A percentile compares a stretch with the other conserved stretches of the same genome.
phyloP scores from a whole-genome alignment of 1,140 invertebrate species.

The Diuraphis noxia region DNA sequence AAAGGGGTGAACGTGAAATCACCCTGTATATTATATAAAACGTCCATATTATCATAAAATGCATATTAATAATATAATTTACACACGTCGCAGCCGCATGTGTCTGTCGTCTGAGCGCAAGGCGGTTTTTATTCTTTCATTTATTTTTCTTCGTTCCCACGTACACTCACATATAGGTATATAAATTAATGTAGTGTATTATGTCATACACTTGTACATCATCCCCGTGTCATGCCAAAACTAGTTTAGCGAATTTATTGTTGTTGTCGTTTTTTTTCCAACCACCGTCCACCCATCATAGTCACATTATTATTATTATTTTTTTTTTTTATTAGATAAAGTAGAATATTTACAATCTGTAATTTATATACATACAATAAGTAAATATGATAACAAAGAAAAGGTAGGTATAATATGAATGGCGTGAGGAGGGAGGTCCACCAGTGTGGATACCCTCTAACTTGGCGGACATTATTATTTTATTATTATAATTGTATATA shows the following conservation, averaged over 20 bases:
- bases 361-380: too few species aligned
- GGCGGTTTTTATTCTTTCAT: background rate
- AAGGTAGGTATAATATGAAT: too few species aligned
- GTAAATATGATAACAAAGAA: too few species aligned
- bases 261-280: background rate
- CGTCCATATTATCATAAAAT: background rate
- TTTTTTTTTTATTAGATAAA: too few species aligned
- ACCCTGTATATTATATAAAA: background rate
- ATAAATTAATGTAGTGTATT: background rate
- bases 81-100: background rate
- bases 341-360: too few species aligned
- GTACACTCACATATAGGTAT: background rate
- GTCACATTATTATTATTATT: background rate
- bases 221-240: background rate
- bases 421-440: too few species aligned
- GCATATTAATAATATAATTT: background rate
- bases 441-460: too few species aligned
- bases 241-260: background rate
- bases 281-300: background rate
- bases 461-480: too few species aligned
- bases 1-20: background rate
- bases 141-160: slow-evolving; percentile 8
- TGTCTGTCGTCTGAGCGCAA: background rate
- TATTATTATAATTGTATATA: too few species aligned
- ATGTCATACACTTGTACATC: background rate